Percentiles rank a stretch among this genome's conserved stretches.
Conservation (phyloP, 2,113 vertebrate genomes). For the Columba livia region DNA sequence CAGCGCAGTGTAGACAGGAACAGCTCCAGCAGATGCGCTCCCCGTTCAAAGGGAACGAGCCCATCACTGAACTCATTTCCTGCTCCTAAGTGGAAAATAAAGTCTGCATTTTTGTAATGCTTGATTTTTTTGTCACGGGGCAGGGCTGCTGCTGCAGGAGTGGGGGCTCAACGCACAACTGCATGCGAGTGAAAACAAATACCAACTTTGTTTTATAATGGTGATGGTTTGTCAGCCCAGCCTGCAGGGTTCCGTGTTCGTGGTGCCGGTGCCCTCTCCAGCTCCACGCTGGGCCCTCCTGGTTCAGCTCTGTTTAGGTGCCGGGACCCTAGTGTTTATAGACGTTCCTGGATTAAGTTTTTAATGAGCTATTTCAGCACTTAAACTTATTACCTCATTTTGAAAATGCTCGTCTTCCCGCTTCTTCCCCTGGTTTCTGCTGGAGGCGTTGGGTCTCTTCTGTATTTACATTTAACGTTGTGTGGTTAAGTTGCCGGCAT, state of each 20-base stretch:
- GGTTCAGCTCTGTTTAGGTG: neutral
- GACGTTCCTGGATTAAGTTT: neutral
- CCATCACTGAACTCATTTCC: neutral
- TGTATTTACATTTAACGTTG: neutral
- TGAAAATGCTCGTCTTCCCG: neutral
- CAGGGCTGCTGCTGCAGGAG: too few relatives aligned
- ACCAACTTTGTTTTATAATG: neutral
- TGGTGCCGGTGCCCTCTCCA: neutral
- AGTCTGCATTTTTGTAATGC: neutral
- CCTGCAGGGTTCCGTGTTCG: too few relatives aligned
- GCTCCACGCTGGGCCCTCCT: neutral
- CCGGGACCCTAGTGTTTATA: neutral
- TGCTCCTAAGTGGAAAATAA: neutral
- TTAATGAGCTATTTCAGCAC: neutral
- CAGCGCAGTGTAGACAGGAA: neutral
- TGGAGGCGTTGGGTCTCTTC: neutral
- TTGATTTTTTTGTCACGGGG: neutral
- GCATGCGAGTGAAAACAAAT: neutral
- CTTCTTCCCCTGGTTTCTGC: neutral
- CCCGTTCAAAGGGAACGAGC: neutral
- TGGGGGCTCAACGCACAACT: neutral
- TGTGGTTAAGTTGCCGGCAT: rapidly evolving
- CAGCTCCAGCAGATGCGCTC: neutral
- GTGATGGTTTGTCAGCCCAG: too few relatives aligned
- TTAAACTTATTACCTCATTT: neutral